phyloP scores from a whole-genome alignment of 2,113 vertebrate species.

The Cryptoleucopteryx plumbea region DNA sequence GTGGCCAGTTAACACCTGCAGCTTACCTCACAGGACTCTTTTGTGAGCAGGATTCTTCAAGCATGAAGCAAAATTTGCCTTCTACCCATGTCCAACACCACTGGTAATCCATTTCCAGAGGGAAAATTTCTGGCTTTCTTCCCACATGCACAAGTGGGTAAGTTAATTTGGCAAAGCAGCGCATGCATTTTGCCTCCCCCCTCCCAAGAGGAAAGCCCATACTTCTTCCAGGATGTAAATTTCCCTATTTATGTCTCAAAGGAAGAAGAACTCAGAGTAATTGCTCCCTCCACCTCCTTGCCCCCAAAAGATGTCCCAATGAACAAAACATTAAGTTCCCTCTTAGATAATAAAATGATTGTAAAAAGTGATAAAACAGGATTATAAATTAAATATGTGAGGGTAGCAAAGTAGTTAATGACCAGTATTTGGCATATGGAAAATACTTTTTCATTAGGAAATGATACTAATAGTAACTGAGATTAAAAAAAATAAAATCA shows the following conservation, averaged over 20 bases:
- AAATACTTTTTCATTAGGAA: neutral
- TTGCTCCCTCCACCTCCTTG: neutral
- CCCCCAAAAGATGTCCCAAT: neutral
- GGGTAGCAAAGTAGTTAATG: neutral
- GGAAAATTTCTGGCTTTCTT: neutral
- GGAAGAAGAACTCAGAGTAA: neutral
- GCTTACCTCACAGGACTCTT: neutral
- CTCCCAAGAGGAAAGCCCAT: neutral
- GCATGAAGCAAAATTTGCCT: neutral
- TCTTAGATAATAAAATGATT: neutral
- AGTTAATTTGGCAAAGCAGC: neutral
- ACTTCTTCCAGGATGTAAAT: neutral
- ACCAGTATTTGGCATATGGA: neutral
- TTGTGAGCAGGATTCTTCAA: neutral
- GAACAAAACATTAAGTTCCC: neutral
- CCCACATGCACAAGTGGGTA: neutral
- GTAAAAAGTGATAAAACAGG: neutral
- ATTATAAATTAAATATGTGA: neutral
- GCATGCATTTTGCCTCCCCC: neutral
- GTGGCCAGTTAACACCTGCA: neutral
- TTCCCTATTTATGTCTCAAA: neutral
- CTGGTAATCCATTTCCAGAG: neutral
- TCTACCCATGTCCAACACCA: neutral
- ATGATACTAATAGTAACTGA: neutral
- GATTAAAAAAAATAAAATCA: neutral